Conservation (phyloP, 2,888 invertebrate species). For the Rhamphomyia laevipes region DNA sequence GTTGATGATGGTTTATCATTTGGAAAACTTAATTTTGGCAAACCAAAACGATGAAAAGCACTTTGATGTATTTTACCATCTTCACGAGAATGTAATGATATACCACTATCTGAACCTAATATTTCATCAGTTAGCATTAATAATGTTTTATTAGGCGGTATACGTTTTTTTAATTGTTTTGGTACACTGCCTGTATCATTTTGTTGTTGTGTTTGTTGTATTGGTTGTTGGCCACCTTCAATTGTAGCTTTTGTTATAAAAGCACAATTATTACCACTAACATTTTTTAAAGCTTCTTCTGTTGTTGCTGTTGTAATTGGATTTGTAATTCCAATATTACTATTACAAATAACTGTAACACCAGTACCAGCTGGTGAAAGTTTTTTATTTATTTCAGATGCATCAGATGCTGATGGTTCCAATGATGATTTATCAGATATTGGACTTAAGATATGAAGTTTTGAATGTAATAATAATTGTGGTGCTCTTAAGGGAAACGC, state of each 20-base stretch:
- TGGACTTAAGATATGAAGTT: conserved; percentile 75
- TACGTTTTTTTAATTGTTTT: conserved; percentile 41
- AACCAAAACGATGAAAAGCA: conserved; percentile 46
- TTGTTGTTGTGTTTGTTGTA: conserved; percentile 8
- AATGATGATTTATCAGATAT: conserved; percentile 85
- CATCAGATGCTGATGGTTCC: conserved; percentile 70
- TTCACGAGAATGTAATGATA: conserved; percentile 72
- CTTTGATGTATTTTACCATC: conserved; percentile 55
- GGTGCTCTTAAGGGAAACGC: conserved; percentile 53
- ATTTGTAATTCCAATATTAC: conserved; percentile 14
- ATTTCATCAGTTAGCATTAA: conserved; percentile 49
- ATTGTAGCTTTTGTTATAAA: no score
- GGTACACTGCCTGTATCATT: conserved; percentile 14
- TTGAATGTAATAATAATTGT: conserved; percentile 58
- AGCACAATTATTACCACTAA: neutral
- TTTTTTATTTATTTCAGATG: conserved; percentile 68
- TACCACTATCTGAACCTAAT: conserved; percentile 79
- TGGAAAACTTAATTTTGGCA: conserved; percentile 41
- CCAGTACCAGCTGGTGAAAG: conserved; percentile 57
- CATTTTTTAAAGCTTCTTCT: neutral
- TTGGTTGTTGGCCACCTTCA: neutral
- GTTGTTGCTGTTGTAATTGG: conserved; percentile 28
- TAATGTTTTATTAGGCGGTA: conserved; percentile 64
- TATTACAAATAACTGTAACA: conserved; percentile 3
- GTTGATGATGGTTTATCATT: conserved; percentile 27